These are phyloP conservation scores for Frankliniella intonsa DNA, from an alignment of 2,888 invertebrate genomes.

Conservation along the genomic window DNA sequence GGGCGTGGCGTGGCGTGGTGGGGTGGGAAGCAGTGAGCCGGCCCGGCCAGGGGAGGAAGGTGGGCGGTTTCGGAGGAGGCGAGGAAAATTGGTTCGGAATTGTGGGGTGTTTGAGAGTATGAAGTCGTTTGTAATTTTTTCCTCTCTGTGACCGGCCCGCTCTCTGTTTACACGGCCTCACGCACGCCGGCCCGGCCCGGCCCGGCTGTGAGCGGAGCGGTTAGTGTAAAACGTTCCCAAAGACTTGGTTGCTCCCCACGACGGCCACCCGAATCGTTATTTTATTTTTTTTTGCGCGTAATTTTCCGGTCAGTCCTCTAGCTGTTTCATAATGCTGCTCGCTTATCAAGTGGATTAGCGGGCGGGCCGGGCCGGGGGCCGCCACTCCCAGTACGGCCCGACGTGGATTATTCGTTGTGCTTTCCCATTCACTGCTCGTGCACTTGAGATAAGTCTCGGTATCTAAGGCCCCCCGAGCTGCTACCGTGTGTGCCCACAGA, in stretches of 20 bases:
- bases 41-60: neutral
- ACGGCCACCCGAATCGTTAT: too few species aligned
- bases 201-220: neutral
- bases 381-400: neutral
- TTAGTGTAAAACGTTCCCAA: too few species aligned
- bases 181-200: neutral
- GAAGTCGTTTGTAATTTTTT: neutral
- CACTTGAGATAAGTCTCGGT: conserved; percentile 10
- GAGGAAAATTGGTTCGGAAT: conserved; percentile 2
- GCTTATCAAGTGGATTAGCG: conserved; percentile 16
- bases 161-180: neutral
- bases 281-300: too few species aligned
- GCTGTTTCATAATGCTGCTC: neutral
- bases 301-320: neutral
- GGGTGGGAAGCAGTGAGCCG: neutral
- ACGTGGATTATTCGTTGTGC: conserved; percentile 3
- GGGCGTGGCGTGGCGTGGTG: neutral
- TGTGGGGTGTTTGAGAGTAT: neutral
- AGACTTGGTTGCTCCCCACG: too few species aligned
- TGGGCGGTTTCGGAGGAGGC: neutral
- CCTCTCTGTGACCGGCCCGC: neutral
- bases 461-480: conserved; percentile 11
- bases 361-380: neutral
- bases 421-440: conserved; percentile 19
- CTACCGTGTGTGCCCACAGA: neutral